Conservation (phyloP, 2,113 vertebrate genomes). For the Oryzias javanicus region DNA sequence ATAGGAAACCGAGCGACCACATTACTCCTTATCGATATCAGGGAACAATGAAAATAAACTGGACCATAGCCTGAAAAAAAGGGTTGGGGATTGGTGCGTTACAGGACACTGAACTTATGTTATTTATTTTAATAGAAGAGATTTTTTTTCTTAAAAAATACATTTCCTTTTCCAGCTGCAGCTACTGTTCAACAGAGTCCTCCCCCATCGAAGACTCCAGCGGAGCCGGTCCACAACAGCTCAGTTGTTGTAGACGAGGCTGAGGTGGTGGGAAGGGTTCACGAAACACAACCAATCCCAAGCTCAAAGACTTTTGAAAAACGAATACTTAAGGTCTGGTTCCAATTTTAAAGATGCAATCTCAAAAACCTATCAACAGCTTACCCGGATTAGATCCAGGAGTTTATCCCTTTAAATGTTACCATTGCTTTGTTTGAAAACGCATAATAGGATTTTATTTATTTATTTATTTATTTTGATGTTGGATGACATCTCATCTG, state of each 20-base stretch:
- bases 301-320: constrained; percentile 50
- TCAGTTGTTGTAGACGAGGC: not conserved
- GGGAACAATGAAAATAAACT: too few relatives aligned
- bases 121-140: not conserved
- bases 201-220: not conserved
- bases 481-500: too few relatives aligned
- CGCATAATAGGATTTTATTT: not conserved
- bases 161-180: constrained; percentile 10
- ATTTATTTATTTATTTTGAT: too few relatives aligned
- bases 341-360: not conserved
- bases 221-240: not conserved
- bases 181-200: constrained; percentile 8
- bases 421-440: not conserved
- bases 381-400: not conserved
- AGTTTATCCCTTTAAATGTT: not conserved
- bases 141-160: not conserved
- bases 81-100: too few relatives aligned
- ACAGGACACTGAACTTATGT: not conserved
- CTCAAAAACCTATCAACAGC: constrained; percentile 1
- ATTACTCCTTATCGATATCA: too few relatives aligned
- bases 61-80: too few relatives aligned
- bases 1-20: too few relatives aligned
- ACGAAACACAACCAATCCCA: not conserved
- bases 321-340: constrained; percentile 61
- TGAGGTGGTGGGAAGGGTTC: not conserved